Evolutionary conservation across 1,140 invertebrate species (phyloP).

Genomic region (Danaus plexippus): DNA sequence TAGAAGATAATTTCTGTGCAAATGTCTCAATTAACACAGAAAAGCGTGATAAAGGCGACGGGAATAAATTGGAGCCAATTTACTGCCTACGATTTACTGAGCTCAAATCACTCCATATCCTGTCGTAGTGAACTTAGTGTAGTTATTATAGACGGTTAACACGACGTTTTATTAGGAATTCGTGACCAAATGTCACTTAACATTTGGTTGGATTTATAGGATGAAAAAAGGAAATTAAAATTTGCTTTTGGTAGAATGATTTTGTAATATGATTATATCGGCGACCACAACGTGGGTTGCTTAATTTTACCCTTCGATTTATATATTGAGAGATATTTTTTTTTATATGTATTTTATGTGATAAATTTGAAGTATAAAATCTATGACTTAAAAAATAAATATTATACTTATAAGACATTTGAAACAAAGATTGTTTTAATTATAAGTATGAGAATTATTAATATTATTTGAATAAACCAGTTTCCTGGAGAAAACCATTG

Average conservation of each 20-base stretch:
- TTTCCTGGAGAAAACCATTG: too few species aligned
- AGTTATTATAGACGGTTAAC: conserved; percentile 30
- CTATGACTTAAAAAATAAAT: too few species aligned
- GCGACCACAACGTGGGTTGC: too few species aligned
- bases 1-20: conserved; percentile 52
- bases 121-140: conserved; percentile 22
- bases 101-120: conserved; percentile 45
- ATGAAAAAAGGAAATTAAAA: conserved; percentile 14
- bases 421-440: too few species aligned
- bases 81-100: conserved; percentile 47
- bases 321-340: too few species aligned
- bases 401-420: too few species aligned
- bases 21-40: conserved; percentile 65
- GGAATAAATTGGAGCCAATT: conserved; percentile 56
- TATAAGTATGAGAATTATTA: too few species aligned
- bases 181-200: conserved; percentile 20
- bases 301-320: too few species aligned
- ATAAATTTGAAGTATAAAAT: too few species aligned
- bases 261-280: too few species aligned
- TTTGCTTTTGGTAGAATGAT: neutral
- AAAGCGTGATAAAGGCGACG: conserved; percentile 57
- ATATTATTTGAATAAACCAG: too few species aligned
- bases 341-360: too few species aligned
- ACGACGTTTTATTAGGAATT: conserved; percentile 21
- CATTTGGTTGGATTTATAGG: conserved; percentile 14